Conservation (phyloP, 2,888 invertebrate species). For the Xylocampa areola region DNA sequence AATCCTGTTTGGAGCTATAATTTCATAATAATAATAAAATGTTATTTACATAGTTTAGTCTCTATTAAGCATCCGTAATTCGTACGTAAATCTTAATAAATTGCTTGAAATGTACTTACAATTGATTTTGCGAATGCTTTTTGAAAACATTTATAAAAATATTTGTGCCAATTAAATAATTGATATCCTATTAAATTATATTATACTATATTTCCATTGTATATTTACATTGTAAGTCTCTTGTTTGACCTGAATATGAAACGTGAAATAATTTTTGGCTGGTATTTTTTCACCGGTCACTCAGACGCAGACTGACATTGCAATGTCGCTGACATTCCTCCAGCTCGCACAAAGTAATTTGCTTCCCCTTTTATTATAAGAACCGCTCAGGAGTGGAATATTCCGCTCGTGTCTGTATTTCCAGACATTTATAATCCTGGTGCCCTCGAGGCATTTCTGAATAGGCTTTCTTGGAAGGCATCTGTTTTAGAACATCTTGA, state of each 20-base stretch:
- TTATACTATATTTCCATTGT: neutral
- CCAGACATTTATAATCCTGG: conserved; percentile 25
- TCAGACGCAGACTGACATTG: conserved; percentile 39
- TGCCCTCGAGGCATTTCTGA: conserved; percentile 17
- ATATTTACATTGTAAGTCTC: no score
- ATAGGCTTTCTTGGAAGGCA: conserved; percentile 4
- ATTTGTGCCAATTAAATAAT: no score
- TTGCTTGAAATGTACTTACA: no score
- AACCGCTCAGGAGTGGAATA: conserved; percentile 15
- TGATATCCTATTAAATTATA: no score
- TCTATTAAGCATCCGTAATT: no score
- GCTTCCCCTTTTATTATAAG: conserved; percentile 37
- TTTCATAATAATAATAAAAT: neutral
- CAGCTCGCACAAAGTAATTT: conserved; percentile 29
- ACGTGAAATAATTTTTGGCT: conserved; percentile 7
- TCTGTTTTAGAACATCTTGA: conserved; percentile 8
- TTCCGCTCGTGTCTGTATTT: conserved; percentile 27
- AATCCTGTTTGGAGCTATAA: neutral
- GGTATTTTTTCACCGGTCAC: conserved; percentile 18
- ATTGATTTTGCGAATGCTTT: no score
- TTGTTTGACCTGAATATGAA: no score
- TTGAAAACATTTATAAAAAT: no score
- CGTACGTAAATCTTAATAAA: no score
- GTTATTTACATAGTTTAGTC: no score
- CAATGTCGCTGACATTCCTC: conserved; percentile 36